Conservation (phyloP, 2,113 vertebrate species). For the Prunella fulvescens region DNA sequence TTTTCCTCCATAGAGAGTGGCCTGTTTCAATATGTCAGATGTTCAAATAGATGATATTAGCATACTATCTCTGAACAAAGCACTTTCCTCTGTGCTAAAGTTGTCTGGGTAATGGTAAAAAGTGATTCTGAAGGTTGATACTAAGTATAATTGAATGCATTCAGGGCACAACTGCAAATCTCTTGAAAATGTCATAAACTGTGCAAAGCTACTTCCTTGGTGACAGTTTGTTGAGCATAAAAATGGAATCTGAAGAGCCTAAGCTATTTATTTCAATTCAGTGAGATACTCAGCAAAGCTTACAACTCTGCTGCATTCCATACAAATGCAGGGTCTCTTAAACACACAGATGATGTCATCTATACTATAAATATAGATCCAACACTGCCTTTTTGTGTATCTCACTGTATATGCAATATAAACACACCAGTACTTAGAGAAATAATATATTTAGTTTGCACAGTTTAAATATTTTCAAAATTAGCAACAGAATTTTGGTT, state of each 20-base stretch:
- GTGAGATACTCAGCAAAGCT: neutral
- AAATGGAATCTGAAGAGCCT: constrained; percentile 57
- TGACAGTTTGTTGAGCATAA: constrained; percentile 57
- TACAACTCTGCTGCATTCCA: neutral
- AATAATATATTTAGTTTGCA: neutral
- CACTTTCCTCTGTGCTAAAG: neutral
- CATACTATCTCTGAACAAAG: constrained; percentile 15
- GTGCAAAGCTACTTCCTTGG: constrained; percentile 32
- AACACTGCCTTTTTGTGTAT: neutral
- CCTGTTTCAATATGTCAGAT: constrained; percentile 33
- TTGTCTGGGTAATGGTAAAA: constrained; percentile 43
- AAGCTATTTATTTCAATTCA: constrained; percentile 65
- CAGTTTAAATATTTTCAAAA: neutral
- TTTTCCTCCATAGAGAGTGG: neutral
- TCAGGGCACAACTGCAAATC: constrained; percentile 58
- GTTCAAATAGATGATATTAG: constrained; percentile 39
- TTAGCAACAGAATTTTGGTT: neutral
- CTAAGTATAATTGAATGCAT: constrained; percentile 66
- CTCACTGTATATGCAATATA: neutral
- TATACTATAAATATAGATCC: neutral
- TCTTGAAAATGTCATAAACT: constrained; percentile 60
- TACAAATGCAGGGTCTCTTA: neutral
- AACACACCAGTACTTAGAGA: neutral
- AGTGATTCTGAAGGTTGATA: constrained; percentile 62
- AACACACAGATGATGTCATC: neutral